These are phyloP conservation scores for Bursaphelenchus mucronatus DNA, from an alignment of 1,140 invertebrate species.

Conservation along the genomic window DNA sequence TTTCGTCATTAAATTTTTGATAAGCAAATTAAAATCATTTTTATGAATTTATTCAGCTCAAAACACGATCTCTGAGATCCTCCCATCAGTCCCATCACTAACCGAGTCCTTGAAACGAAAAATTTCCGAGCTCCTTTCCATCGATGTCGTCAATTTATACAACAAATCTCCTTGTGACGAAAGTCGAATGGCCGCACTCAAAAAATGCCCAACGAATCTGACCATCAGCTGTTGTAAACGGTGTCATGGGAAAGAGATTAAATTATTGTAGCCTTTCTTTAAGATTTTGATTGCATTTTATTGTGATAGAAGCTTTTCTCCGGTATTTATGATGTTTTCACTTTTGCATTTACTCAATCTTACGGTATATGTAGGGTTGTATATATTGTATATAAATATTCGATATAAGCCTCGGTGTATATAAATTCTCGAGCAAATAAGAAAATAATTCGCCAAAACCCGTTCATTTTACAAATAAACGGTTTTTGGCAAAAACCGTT, in stretches of 20 bases:
- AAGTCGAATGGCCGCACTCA: background rate
- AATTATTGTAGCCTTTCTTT: too few species aligned
- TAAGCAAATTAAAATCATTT: background rate
- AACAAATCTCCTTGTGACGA: constrained; percentile 19
- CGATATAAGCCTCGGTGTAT: too few species aligned
- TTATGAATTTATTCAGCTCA: background rate
- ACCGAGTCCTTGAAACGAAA: background rate
- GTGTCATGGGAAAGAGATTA: constrained; percentile 11
- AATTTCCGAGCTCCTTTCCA: constrained; percentile 9
- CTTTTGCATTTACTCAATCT: too few species aligned
- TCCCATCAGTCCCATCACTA: background rate
- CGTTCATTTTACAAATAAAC: too few species aligned
- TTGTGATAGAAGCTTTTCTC: too few species aligned
- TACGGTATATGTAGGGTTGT: too few species aligned
- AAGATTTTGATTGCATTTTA: too few species aligned
- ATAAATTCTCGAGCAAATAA: too few species aligned
- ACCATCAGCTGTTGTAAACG: constrained; percentile 12
- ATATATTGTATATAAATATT: too few species aligned
- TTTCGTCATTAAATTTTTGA: background rate
- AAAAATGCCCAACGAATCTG: constrained; percentile 8
- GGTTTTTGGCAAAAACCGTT: too few species aligned
- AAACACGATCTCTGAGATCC: background rate
- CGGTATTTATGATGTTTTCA: too few species aligned
- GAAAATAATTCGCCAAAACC: too few species aligned
- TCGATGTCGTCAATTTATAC: constrained; percentile 18